Percentiles rank a stretch among this genome's conserved stretches.
These are phyloP conservation scores for Eulithis testata DNA, from an alignment of 2,888 invertebrate genomes.

Conservation along the genomic window DNA sequence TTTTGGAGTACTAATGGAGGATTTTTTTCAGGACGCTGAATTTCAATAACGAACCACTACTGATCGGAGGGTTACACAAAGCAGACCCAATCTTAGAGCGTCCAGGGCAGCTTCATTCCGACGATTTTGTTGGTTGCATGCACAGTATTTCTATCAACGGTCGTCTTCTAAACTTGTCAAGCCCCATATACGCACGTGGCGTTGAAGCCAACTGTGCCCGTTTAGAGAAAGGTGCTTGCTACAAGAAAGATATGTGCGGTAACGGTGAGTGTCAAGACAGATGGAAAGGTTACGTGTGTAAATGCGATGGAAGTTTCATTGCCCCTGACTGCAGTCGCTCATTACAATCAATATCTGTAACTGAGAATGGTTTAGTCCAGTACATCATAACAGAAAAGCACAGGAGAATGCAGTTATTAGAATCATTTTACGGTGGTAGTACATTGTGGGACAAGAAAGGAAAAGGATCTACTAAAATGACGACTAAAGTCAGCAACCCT, in stretches of 20 bases:
- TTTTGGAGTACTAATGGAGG: constrained; percentile 17
- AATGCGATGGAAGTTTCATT: constrained; percentile 87
- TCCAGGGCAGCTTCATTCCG: constrained; percentile 95
- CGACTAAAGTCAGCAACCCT: constrained; percentile 73
- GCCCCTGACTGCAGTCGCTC: constrained; percentile 93
- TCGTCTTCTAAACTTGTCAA: constrained; percentile 91
- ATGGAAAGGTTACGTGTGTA: constrained; percentile 91
- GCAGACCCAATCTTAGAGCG: constrained; percentile 95
- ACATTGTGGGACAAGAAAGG: constrained; percentile 86
- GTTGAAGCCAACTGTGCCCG: constrained; percentile 91
- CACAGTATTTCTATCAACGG: constrained; percentile 96
- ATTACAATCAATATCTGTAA: constrained; percentile 91
- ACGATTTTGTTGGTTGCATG: constrained; percentile 97
- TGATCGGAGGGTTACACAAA: constrained; percentile 93
- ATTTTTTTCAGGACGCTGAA: constrained; percentile 90
- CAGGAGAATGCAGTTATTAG: constrained; percentile 93
- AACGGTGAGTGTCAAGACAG: constrained; percentile 91
- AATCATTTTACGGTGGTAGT: constrained; percentile 90
- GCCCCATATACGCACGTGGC: constrained; percentile 88
- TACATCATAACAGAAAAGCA: constrained; percentile 93
- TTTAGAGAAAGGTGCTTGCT: constrained; percentile 87
- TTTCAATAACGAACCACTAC: constrained; percentile 94
- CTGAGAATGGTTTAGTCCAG: constrained; percentile 91
- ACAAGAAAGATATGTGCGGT: constrained; percentile 80
- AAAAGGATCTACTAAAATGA: constrained; percentile 60